Conservation (phyloP, 2,888 invertebrate genomes). For the Pachydiplax longipennis region DNA sequence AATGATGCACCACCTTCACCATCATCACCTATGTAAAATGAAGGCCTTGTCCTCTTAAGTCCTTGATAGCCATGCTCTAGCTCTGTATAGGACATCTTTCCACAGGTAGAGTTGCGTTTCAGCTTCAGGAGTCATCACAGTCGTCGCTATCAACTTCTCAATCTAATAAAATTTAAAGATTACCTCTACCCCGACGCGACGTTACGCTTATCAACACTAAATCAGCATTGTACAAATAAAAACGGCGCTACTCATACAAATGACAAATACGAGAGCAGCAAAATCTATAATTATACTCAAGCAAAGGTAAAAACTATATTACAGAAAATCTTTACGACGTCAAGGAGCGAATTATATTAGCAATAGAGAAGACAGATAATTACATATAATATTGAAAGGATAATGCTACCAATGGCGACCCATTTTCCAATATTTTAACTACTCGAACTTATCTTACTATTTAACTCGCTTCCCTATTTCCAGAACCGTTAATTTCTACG, state of each 20-base stretch:
- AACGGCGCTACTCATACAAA: neutral
- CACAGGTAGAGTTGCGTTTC: conserved; percentile 31
- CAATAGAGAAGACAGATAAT: neutral
- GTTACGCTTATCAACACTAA: neutral
- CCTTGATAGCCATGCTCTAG: conserved; percentile 92
- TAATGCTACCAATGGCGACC: neutral
- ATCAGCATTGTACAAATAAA: neutral
- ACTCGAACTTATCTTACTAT: neutral
- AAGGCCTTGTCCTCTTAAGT: conserved; percentile 73
- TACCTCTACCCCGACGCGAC: conserved; percentile 3
- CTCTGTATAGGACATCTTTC: conserved; percentile 86
- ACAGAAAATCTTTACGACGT: too few species aligned
- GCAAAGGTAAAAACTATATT: too few species aligned
- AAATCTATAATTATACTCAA: too few species aligned
- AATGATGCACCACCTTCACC: conserved; percentile 61
- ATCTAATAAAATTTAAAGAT: neutral
- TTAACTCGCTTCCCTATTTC: neutral
- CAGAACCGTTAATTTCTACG: neutral
- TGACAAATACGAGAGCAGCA: neutral
- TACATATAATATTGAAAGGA: neutral
- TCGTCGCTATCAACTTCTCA: conserved; percentile 29
- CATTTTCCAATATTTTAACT: neutral
- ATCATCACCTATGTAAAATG: conserved; percentile 77
- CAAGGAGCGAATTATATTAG: neutral
- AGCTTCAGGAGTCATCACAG: conserved; percentile 43